Evolutionary conservation across 2,888 invertebrate genomes (phyloP), one percentile per base, ranked within the genome.

Genomic region (Octodonta nipae): DNA sequence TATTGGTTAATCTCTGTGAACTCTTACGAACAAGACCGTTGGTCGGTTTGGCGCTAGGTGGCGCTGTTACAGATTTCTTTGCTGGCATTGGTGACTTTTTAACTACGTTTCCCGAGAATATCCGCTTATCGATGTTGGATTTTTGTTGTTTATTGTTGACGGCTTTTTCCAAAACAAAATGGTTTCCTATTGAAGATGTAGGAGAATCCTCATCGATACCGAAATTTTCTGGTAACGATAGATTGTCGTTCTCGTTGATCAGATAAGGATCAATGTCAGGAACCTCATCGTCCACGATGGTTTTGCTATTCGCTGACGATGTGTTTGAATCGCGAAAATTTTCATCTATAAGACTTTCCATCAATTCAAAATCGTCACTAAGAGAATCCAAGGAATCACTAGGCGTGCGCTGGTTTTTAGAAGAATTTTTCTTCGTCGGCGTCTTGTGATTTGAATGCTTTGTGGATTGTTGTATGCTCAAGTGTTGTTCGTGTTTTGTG

Each of bases 211-310:
- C 44, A 32, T 53, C 51, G 7, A 41, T 32, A 34, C 45, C 40
- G 17, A 50, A 44, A 43, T 54, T 43, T 24, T 58, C 58, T 8
- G 60, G 60, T 30, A 78, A 71, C 11, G 75, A 70, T 30, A 78
- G 62, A 61, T 78, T 77, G 56, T 78, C 78, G 54, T 73, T 74
- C 60, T 74, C 73, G 56, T 79, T 78, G 35, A 78, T 78, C 35
- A 78, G 63, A 45, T 67, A 62, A 15, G 71, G 71, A 52, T 73
- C 72, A 38, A 73, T 71, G 13, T 65, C 63, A 15, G 47, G 47
- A 33, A 50, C 41, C 28, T 60, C 59, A 24, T 60, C 58, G 30
- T 22, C 22, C 4, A 11, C 22, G 10, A 11, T 2, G 2, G 11
- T n/a, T 22, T 2, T 22, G 3, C 22, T 11, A 4, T 22, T 22